Percentiles rank a stretch among this genome's conserved stretches.
Evolutionary conservation across 2,797 vertebrate genomes (phyloP).

Genomic region (Malacoctenus gilli): DNA sequence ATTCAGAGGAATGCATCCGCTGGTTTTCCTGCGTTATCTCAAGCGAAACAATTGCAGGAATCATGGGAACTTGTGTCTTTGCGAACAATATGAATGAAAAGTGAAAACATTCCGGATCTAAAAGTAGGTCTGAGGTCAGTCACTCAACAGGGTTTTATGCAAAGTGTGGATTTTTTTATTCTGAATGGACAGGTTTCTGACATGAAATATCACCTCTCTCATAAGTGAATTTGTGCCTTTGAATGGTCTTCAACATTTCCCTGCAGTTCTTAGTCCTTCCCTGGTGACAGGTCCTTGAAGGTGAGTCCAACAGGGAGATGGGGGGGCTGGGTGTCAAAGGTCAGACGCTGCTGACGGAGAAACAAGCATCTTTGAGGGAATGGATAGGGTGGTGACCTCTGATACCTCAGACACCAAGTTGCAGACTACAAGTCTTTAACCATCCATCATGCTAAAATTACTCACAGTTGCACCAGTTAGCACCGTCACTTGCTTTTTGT

Average conservation of each 20-base stretch:
- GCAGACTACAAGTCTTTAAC: slow-evolving; percentile 48
- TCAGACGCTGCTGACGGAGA: slow-evolving; percentile 58
- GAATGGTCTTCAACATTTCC: slow-evolving; percentile 29
- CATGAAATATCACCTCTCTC: slow-evolving; percentile 9
- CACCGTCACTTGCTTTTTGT: not conserved
- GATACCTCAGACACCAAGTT: slow-evolving; percentile 39
- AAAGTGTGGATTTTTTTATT: not conserved
- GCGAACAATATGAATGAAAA: slow-evolving; percentile 58
- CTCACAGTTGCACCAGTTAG: not conserved
- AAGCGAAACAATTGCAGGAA: slow-evolving; percentile 75
- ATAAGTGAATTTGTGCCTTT: slow-evolving; percentile 2
- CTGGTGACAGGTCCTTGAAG: slow-evolving; percentile 19
- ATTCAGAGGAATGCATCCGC: slow-evolving; percentile 55
- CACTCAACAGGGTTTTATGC: not conserved
- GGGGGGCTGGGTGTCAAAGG: slow-evolving; percentile 44
- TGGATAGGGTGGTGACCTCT: slow-evolving; percentile 59
- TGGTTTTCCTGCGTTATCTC: slow-evolving; percentile 71
- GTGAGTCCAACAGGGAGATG: slow-evolving; percentile 40
- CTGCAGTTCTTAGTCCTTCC: slow-evolving; percentile 7
- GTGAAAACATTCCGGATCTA: slow-evolving; percentile 50
- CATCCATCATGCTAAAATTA: slow-evolving; percentile 31
- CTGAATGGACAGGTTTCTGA: slow-evolving; percentile 2
- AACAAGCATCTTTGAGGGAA: slow-evolving; percentile 52
- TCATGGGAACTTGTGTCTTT: slow-evolving; percentile 38
- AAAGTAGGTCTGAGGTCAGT: slow-evolving; percentile 28